A percentile compares a stretch with the other conserved stretches of the same genome.
phyloP scores from a whole-genome alignment of 2,797 vertebrate genomes.

The Acipenser transmontanus region DNA sequence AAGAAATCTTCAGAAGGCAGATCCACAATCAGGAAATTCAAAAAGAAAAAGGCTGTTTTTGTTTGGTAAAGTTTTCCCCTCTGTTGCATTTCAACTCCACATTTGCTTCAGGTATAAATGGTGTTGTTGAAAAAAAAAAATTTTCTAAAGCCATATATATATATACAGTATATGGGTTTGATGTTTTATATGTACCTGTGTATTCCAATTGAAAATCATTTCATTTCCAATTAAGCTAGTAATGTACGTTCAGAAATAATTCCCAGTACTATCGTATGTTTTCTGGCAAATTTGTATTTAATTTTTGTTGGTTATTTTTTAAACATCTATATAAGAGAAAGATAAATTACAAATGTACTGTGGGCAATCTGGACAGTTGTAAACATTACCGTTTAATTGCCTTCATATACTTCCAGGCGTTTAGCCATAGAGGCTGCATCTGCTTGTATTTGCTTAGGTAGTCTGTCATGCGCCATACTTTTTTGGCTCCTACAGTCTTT shows the following conservation, averaged over 20 bases:
- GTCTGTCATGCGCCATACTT: background rate
- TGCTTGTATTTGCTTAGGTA: slow-evolving; percentile 10
- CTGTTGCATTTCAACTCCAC: background rate
- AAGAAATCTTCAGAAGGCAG: slow-evolving; percentile 4
- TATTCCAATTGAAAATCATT: slow-evolving; percentile 22
- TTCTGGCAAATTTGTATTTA: slow-evolving; percentile 5
- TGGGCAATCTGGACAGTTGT: slow-evolving; percentile 6
- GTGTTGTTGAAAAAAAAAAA: slow-evolving; percentile 3
- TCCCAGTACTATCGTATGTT: slow-evolving; percentile 12
- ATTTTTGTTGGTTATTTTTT: slow-evolving; percentile 8
- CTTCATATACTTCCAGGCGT: slow-evolving; percentile 6
- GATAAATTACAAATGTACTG: slow-evolving; percentile 8
- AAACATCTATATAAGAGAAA: slow-evolving; percentile 6
- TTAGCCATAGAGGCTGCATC: slow-evolving; percentile 5
- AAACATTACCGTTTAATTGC: slow-evolving; percentile 12
- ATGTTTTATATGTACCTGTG: slow-evolving; percentile 22
- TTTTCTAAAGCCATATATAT: slow-evolving; percentile 13
- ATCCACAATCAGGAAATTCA: slow-evolving; percentile 5
- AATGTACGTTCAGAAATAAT: slow-evolving; percentile 20
- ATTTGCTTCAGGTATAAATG: background rate
- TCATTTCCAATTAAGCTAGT: slow-evolving; percentile 17
- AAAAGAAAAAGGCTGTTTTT: slow-evolving; percentile 1
- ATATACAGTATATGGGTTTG: slow-evolving; percentile 23
- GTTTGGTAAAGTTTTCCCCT: background rate
- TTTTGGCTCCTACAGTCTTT: slow-evolving; percentile 2